Conservation (phyloP, 2,797 vertebrate genomes). For the Menidia menidia region DNA sequence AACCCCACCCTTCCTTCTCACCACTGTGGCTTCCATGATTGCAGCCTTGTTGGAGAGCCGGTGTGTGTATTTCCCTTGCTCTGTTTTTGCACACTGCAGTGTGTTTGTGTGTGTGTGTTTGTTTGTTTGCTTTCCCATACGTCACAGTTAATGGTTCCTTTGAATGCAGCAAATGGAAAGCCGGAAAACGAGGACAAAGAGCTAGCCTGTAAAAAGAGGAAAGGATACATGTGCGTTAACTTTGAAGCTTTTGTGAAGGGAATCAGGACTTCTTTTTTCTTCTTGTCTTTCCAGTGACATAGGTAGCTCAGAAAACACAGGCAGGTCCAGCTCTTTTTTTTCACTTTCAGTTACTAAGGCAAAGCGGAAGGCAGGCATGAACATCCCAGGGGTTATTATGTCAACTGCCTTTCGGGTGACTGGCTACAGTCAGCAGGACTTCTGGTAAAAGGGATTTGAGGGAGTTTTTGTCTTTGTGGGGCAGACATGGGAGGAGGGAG, state of each 20-base stretch:
- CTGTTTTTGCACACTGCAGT: slow-evolving; percentile 18
- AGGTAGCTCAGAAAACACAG: slow-evolving; percentile 13
- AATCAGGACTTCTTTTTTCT: slow-evolving; percentile 24
- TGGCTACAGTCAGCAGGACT: slow-evolving; percentile 67
- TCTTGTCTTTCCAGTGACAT: slow-evolving; percentile 30
- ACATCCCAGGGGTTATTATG: slow-evolving; percentile 67
- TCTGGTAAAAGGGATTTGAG: slow-evolving; percentile 77
- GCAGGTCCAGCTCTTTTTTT: slow-evolving; percentile 50
- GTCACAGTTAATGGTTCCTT: slow-evolving; percentile 66
- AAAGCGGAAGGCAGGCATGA: slow-evolving; percentile 55
- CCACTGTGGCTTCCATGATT: slow-evolving; percentile 44
- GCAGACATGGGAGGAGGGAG: slow-evolving; percentile 25
- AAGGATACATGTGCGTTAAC: slow-evolving; percentile 36
- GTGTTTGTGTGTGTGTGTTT: slow-evolving; percentile 22
- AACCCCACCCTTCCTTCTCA: slow-evolving; percentile 60
- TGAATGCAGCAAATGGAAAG: slow-evolving; percentile 60
- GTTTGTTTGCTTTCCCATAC: slow-evolving; percentile 59
- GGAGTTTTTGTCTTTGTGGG: slow-evolving; percentile 68
- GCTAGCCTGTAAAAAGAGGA: slow-evolving; percentile 26
- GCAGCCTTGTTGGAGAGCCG: slow-evolving; percentile 26
- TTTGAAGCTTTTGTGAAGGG: slow-evolving; percentile 20
- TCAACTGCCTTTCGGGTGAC: slow-evolving; percentile 76
- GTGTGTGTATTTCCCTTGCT: slow-evolving; percentile 28
- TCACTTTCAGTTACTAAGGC: slow-evolving; percentile 58
- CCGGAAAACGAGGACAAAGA: slow-evolving; percentile 64